Conservation (phyloP, 2,888 invertebrate genomes). For the Cremastinae sp. region DNA sequence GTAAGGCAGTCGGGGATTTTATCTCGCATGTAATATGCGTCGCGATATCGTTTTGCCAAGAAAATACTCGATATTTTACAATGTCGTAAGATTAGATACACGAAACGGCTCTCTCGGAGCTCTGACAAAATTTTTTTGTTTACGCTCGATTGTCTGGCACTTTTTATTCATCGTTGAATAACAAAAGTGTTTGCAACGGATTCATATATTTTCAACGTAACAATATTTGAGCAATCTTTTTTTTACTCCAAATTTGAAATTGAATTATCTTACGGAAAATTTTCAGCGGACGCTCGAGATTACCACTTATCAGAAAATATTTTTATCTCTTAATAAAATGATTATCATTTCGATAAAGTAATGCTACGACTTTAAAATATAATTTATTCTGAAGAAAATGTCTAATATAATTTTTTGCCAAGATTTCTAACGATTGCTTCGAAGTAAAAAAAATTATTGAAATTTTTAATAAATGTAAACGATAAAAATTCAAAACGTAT, state of each 20-base stretch:
- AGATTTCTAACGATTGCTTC: too few relatives aligned
- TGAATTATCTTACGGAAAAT: neutral
- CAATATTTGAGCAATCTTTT: too few relatives aligned
- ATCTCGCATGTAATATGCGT: slow-evolving; percentile 8
- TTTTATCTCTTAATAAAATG: neutral
- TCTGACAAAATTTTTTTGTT: neutral
- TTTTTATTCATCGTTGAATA: neutral
- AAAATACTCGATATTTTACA: neutral
- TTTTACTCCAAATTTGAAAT: too few relatives aligned
- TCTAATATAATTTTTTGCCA: too few relatives aligned
- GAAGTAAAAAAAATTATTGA: too few relatives aligned
- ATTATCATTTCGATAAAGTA: neutral
- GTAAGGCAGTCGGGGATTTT: neutral
- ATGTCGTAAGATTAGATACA: slow-evolving; percentile 46
- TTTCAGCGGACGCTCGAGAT: neutral
- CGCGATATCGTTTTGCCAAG: neutral
- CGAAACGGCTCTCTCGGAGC: neutral
- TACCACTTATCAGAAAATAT: too few relatives aligned
- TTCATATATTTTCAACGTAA: too few relatives aligned
- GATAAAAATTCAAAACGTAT: too few relatives aligned
- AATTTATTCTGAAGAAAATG: too few relatives aligned
- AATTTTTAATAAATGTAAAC: too few relatives aligned
- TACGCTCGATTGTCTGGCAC: neutral
- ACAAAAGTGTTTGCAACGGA: too few relatives aligned
- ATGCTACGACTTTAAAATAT: too few relatives aligned